Percentiles rank a stretch among this genome's conserved stretches.
Conservation (phyloP, 2,797 vertebrate genomes). For the Chloroceryle amazona region DNA sequence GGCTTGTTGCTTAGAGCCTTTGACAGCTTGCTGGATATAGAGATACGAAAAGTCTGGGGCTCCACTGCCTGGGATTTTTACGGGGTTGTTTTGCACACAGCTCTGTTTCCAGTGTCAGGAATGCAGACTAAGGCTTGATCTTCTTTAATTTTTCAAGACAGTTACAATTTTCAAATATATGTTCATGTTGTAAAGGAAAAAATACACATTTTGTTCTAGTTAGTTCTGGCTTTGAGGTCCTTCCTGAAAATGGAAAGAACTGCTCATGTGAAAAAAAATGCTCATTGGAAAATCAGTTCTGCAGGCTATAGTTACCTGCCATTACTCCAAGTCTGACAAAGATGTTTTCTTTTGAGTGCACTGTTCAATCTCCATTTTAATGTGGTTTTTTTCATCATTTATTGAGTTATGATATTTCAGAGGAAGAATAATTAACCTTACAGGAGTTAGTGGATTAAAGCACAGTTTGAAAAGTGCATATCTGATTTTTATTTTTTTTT, state of each 20-base stretch:
- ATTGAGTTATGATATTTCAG: not conserved
- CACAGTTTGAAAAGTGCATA: not conserved
- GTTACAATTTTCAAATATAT: not conserved
- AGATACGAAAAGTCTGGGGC: not conserved
- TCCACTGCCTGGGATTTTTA: not conserved
- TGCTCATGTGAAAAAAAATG: not conserved
- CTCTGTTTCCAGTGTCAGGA: not conserved
- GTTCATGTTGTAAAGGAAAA: not conserved
- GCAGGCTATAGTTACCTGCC: not conserved
- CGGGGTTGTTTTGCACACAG: not conserved
- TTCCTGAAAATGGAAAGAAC: not conserved
- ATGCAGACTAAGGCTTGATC: not conserved
- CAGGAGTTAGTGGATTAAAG: not conserved
- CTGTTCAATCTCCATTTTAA: not conserved
- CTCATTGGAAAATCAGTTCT: not conserved
- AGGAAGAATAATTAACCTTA: not conserved
- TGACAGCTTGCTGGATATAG: not conserved
- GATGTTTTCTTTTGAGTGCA: not conserved
- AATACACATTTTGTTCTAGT: not conserved
- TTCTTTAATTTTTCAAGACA: not conserved
- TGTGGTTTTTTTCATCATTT: not conserved
- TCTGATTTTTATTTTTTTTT: not conserved
- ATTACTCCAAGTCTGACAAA: not conserved
- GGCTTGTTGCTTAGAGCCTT: slow-evolving; percentile 10
- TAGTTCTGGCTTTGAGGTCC: not conserved